These are phyloP conservation scores for Drosophila repletoides DNA, from an alignment of 1,140 invertebrate genomes.

Conservation along the genomic window DNA sequence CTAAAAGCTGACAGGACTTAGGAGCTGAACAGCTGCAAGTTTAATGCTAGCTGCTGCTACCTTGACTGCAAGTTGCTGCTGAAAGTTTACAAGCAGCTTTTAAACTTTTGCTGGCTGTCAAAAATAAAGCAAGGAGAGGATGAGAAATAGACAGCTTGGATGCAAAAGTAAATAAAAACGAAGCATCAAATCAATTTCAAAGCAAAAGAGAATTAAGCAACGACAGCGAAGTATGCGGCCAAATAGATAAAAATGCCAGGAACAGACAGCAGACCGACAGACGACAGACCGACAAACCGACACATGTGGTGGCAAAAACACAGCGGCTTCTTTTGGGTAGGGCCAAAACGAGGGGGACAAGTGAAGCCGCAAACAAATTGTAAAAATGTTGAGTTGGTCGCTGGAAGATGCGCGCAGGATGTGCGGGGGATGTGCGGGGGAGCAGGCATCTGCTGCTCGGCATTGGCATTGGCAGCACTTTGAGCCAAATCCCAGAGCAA, in stretches of 20 bases:
- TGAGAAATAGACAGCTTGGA: not conserved
- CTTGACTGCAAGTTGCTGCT: not conserved
- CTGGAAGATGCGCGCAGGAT: not conserved
- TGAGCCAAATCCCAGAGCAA: conserved; percentile 69
- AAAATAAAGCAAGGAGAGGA: not conserved
- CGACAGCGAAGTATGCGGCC: conserved; percentile 60
- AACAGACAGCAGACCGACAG: conserved; percentile 22
- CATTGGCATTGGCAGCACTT: conserved; percentile 63
- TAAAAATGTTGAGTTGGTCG: conserved; percentile 56
- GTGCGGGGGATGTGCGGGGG: not conserved
- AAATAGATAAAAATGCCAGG: conserved; percentile 74
- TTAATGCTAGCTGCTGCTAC: conserved; percentile 38
- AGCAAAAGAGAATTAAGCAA: conserved; percentile 57
- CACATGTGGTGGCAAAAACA: not conserved
- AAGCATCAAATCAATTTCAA: conserved; percentile 63
- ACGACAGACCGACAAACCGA: not conserved
- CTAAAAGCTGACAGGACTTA: conserved; percentile 42
- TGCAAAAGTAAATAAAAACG: conserved; percentile 28
- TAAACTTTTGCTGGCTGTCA: conserved; percentile 21
- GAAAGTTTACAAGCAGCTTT: conserved; percentile 11
- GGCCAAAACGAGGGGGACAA: conserved; percentile 23
- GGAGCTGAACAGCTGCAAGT: conserved; percentile 36
- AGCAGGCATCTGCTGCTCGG: conserved; percentile 9
- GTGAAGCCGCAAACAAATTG: conserved; percentile 77
- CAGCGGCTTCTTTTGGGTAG: conserved; percentile 15